Base-by-base conservation (phyloP, 1,140 invertebrate genomes). In the Halyomorpha halys region DNA sequence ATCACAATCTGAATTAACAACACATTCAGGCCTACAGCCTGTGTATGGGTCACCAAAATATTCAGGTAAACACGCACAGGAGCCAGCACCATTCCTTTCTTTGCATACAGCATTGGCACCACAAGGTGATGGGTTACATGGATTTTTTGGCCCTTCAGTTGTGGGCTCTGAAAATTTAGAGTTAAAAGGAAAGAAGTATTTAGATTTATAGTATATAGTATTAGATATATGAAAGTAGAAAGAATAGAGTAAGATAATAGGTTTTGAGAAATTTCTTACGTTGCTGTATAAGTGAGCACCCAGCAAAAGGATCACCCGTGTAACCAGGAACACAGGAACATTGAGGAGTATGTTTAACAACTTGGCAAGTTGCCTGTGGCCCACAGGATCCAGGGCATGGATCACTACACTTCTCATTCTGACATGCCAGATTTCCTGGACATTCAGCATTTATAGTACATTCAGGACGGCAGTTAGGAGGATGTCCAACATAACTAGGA, bases 301-400 rank as follows among this genome's bases (percentile, higher is more conserved):
- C 86, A 27, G 82, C 82, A 72, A 91, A 91, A 15, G 90, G 87
- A 81, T 92, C 85, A 56, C 90, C 90, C 25, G 86, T 87, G 73
- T 81, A 91, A 13, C 88, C 89, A 25, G 81, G 77, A 45, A 83
- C 78, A 70, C 91, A 94, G 65, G 81, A 82, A 73, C 91, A 94
- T 39, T 90, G 78, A 2, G 90, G 86, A 64, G 86, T 80, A 73
- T 94, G 90, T 69, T 90, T 88, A 19, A 86, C 80, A 47, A 91
- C 86, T 65, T 82, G 82, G 72, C 91, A 94, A 67, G 82, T 81
- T 2, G 90, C 89, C 71, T 90, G 88, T 18, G 85, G 78, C 14
- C 90, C 91, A 72, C 91, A 94, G 2, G 88, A 88, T 11, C 89
- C 89, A 13, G 86, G 86, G 72, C 90, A 93, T 18, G 89, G 89